Evolutionary conservation across 2,888 invertebrate genomes (phyloP), one percentile per base, ranked within the genome.

Genomic region (Mimas tiliae): DNA sequence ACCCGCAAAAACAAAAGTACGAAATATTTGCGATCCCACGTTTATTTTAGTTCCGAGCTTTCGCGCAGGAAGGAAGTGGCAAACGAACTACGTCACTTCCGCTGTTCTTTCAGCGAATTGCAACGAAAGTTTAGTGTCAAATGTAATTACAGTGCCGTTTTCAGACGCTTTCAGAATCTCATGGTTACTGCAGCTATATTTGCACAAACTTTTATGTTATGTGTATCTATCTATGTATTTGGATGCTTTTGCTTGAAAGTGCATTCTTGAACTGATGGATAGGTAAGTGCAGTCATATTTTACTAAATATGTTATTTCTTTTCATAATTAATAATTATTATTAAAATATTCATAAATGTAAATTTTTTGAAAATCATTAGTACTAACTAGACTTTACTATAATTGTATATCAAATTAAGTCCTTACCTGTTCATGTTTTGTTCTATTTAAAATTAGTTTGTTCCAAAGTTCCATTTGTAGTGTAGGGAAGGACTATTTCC

Each of bases 51-150:
- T 70, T 68, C 67, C 68, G 68, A 63, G 42, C 34, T 42, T 65
- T 68, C 67, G 62, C 69, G 68, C 51, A 70, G 82, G 81, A 82
- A 83, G 80, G 76, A 80, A 78, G 72, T 74, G 72, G 79, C 74
- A 75, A 82, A 80, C 79, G 82, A 82, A 74, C 74, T 69, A 47
- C 72, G 71, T 74, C 75, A 69, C 74, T 77, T 81, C 83, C 82
- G 80, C 52, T 77, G 74, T 76, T 81, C 79, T 80, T 80, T 78
- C 76, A 75, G 71, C 70, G 75, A 82, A 81, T 72, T 78, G 78
- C 78, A 76, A 75, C 80, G 75, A 77, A 77, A 79, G 73, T 79
- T 82, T 77, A 80, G 82, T 80, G 78, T 80, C 75, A 78, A 81
- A 81, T 72, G 81, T 78, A 81, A 81, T 81, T 81, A 82, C 79